Evolutionary conservation across 2,888 invertebrate species (phyloP), one percentile per base, ranked within the genome.

Genomic region (Chaetoderma sp.): DNA sequence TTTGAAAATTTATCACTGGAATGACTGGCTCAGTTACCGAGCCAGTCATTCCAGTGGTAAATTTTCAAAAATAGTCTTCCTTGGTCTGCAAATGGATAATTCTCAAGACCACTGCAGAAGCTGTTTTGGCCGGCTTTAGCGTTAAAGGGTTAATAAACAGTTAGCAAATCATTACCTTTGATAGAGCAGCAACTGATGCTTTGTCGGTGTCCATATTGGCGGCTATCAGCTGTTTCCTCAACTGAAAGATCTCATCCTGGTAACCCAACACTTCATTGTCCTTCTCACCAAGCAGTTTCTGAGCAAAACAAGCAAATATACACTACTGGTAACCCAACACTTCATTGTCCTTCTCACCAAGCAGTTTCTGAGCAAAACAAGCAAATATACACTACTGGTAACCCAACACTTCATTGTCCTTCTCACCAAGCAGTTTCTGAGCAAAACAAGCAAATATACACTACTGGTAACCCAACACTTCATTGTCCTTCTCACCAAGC

Each of bases 271-370:
- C 90, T 84, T 92, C 91, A 1, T 88, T 86, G 78, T 94, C 92
- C 83, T 93, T 94, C 52, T 90, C 88, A 67, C 90, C 90, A 52
- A 94, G 73, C n/a, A 86, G 73, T 36, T 73, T 70, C 86, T 86
- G 68, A 4, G 68, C 73, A 58, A 27, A 49, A n/a, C n/a, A n/a
- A n/a, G n/a, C n/a, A 45, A 87, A 86, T 68, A 91, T 88, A 82
- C 91, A 90, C 39, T 88, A 87, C 65, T 90, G 89, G n/a, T 94
- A 84, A 23, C 89, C 89, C 68, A 90, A 87, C 63, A 94, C 90
- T 84, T 92, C 91, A 1, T 88, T 86, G 78, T 94, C 92, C 83
- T 93, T 94, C 52, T 90, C 88, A 67, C 90, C 90, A 52, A 94
- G 73, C n/a, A 86, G 73, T 36, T 73, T 70, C 86, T 86, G 68